Base-by-base conservation (phyloP, 2,113 vertebrate genomes). In the Paracanthobrama guichenoti region DNA sequence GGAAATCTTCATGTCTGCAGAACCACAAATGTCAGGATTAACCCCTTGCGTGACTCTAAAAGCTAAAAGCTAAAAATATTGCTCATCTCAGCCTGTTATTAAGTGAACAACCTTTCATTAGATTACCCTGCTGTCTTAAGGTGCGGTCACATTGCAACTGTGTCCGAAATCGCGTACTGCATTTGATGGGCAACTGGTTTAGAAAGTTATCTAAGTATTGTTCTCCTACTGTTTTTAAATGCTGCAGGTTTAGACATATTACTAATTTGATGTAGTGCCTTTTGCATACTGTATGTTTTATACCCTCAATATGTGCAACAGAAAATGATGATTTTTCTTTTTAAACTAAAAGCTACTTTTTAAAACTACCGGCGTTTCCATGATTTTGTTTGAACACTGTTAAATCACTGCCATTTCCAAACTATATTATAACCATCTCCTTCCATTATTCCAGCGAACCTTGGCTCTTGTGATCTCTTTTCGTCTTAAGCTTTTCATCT, bases 1-100 rank as follows among this genome's bases (percentile, higher is more conserved):
- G 77, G 77, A 42, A 46, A 39, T 74, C 60, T 67, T 78, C 74
- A 75, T 81, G 76, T 11, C 62, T 84, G 81, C 71, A 55, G 81
- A 86, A 90, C 86, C 57, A 81, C 62, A 85, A 91, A 89, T 72
- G 83, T 59, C 72, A 86, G 86, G 86, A 90, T 92, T 92, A 90
- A 90, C 80, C 82, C 86, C 82, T 90, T 90, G 86, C 62, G 74
- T 60, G 86, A 82, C 82, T 66, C 31, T 57, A 83, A 84, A 86
- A 85, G 90, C 77, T 31, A 31, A 31, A 85, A 90, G 89, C 90
- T 94, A 92, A 92, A 94, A 92, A 93, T 93, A 91, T 86, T 85
- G 75, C 90, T 91, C 90, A 90, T 90, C 88, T 92, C 87, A 91
- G 83, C 92, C 76, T 85, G 73, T 72, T 78, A 87, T 73, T 85